Conservation (phyloP, 2,113 vertebrate genomes). For the Cephalopholis sonnerati region DNA sequence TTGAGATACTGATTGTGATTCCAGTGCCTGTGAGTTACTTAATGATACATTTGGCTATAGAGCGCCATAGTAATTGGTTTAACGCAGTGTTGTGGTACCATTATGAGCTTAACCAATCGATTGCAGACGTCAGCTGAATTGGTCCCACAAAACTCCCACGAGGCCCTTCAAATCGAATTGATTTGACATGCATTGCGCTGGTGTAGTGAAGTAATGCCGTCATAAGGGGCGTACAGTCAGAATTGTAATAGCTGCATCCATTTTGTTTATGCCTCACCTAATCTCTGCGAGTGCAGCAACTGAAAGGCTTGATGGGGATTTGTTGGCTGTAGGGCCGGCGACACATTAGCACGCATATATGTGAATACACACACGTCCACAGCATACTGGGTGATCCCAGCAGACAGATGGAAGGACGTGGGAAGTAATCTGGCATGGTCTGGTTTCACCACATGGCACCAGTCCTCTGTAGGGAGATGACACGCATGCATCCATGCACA, state of each 20-base stretch:
- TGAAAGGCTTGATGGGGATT: constrained; percentile 12
- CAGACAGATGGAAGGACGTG: constrained; percentile 43
- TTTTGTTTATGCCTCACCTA: neutral
- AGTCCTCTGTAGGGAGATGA: neutral
- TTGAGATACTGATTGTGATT: constrained; percentile 29
- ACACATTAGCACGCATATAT: constrained; percentile 1
- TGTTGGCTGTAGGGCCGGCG: neutral
- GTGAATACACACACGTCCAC: neutral
- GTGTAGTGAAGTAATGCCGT: neutral
- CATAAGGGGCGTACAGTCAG: neutral
- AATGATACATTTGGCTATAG: constrained; percentile 46
- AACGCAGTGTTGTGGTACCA: constrained; percentile 22
- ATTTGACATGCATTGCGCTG: constrained; percentile 34
- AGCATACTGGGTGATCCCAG: neutral
- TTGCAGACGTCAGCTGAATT: constrained; percentile 42
- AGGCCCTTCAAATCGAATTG: constrained; percentile 39
- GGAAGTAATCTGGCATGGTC: constrained; percentile 37
- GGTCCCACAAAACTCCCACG: constrained; percentile 34
- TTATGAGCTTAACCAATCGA: constrained; percentile 66
- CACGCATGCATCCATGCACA: neutral
- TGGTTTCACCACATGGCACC: constrained; percentile 14
- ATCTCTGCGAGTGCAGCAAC: constrained; percentile 12
- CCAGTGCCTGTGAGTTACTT: constrained; percentile 13
- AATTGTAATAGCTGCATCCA: neutral
- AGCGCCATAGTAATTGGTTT: constrained; percentile 32